A percentile compares a stretch with the other conserved stretches of the same genome.
These are phyloP conservation scores for Orthonychiurus folsomi DNA, from an alignment of 2,888 invertebrate genomes.

Conservation along the genomic window DNA sequence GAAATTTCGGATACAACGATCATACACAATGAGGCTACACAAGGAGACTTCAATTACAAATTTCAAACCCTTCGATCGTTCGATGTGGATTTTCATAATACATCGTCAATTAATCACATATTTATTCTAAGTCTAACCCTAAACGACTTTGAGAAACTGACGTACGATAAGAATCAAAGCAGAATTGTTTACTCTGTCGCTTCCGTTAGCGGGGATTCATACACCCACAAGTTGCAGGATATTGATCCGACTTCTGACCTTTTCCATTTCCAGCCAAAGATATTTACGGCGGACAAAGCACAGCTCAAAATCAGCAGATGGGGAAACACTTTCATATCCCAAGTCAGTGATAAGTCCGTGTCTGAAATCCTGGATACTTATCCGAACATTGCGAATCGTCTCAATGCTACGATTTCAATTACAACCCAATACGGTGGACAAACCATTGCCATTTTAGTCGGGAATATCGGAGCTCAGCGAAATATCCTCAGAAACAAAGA, in stretches of 20 bases:
- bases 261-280: neutral
- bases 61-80: no score
- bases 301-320: neutral
- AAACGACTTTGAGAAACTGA: neutral
- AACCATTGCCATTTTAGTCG: neutral
- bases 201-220: neutral
- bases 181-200: neutral
- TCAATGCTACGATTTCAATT: neutral
- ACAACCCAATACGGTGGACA: neutral
- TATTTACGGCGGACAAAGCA: neutral
- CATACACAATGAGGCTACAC: no score
- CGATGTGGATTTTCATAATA: neutral
- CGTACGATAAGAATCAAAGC: neutral
- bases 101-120: neutral
- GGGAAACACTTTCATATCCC: neutral
- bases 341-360: neutral
- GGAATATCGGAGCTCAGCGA: neutral
- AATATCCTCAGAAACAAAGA: neutral
- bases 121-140: neutral
- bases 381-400: neutral
- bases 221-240: neutral
- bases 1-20: neutral
- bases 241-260: neutral
- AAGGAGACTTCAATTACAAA: neutral
- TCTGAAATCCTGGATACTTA: neutral